Conservation (phyloP, 2,797 vertebrate genomes). For the Danio albolineatus region DNA sequence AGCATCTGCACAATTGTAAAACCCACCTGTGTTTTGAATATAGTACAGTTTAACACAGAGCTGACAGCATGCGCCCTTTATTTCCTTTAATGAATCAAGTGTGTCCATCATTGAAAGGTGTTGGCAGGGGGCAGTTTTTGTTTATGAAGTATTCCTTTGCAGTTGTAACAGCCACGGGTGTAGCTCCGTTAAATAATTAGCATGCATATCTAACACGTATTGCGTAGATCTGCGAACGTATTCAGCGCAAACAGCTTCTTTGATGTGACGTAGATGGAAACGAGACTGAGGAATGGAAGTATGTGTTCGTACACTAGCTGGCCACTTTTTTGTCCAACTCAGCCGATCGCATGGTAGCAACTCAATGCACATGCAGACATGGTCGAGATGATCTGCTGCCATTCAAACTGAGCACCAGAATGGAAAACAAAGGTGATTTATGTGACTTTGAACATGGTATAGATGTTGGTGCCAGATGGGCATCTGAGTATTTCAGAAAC, state of each 20-base stretch:
- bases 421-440: too few species aligned
- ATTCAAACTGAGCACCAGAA: too few species aligned
- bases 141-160: constrained; percentile 39
- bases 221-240: background rate
- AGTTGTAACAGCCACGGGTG: background rate
- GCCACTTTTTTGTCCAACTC: too few species aligned
- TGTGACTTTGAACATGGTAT: too few species aligned
- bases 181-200: background rate
- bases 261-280: background rate
- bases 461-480: too few species aligned
- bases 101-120: constrained; percentile 9
- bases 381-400: too few species aligned
- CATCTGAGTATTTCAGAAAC: too few species aligned
- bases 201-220: background rate
- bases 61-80: background rate
- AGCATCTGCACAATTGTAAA: background rate
- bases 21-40: background rate
- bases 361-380: too few species aligned
- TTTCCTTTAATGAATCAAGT: constrained; percentile 24
- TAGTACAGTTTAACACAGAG: constrained; percentile 13
- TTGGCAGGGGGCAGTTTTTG: background rate
- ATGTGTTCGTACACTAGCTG: too few species aligned
- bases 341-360: too few species aligned
- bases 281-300: background rate
- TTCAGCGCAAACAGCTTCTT: background rate